Conservation (phyloP, 2,888 invertebrate species). For the Epiblema foenella region DNA sequence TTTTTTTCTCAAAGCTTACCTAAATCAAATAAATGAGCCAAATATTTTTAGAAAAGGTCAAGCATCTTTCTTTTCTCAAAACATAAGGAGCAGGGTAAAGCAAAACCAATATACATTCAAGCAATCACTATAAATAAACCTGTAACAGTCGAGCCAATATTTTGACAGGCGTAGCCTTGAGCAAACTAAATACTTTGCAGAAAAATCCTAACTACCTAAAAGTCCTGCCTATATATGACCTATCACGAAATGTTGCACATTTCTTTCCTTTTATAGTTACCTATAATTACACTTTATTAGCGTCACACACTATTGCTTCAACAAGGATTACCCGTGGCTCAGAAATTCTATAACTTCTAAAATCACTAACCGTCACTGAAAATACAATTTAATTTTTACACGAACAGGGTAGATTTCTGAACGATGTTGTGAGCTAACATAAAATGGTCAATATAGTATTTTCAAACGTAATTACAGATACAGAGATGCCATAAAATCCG, state of each 20-base stretch:
- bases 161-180: conserved; percentile 18
- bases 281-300: conserved; percentile 29
- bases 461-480: conserved; percentile 24
- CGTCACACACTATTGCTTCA: conserved; percentile 27
- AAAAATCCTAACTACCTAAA: not conserved
- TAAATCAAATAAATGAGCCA: no score
- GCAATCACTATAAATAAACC: conserved; percentile 11
- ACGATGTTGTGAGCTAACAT: not conserved
- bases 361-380: not conserved
- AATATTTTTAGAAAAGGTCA: no score
- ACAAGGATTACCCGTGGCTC: conserved; percentile 28
- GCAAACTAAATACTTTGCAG: not conserved
- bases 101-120: not conserved
- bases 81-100: not conserved
- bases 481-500: conserved; percentile 18
- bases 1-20: no score
- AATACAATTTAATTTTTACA: not conserved
- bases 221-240: not conserved
- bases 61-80: not conserved
- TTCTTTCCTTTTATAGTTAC: conserved; percentile 23
- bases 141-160: not conserved
- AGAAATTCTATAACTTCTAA: conserved; percentile 10
- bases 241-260: conserved; percentile 7
- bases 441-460: conserved; percentile 15
- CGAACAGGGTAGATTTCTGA: not conserved